phyloP scores from a whole-genome alignment of 2,797 vertebrate genomes.

The Meriones psammophilus region DNA sequence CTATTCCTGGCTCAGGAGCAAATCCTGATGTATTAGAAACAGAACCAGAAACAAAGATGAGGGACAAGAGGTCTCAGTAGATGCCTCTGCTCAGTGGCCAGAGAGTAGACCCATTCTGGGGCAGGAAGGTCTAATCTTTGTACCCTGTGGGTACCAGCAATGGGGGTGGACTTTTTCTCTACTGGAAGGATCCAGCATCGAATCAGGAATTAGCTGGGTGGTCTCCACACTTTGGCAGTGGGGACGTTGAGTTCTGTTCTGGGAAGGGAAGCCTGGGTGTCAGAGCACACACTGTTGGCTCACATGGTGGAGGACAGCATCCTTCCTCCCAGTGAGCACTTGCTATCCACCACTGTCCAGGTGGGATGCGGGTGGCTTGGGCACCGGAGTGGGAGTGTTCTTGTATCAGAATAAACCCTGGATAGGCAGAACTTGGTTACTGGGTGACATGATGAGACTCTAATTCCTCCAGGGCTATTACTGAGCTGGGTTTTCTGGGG shows the following conservation, averaged over 20 bases:
- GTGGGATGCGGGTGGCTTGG: rapidly evolving
- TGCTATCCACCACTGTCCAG: background rate
- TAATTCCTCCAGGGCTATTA: background rate
- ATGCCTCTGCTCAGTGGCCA: rapidly evolving
- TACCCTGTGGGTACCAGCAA: background rate
- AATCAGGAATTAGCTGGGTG: background rate
- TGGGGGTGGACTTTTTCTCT: background rate
- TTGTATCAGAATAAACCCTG: background rate
- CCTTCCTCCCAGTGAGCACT: background rate
- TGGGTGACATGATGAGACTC: too few species aligned
- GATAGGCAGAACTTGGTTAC: background rate
- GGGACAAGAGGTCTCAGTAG: background rate
- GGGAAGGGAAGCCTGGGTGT: background rate
- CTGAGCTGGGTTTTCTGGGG: background rate
- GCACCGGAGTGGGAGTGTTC: rapidly evolving
- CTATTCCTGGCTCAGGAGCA: background rate
- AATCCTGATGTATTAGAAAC: rapidly evolving
- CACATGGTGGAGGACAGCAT: rapidly evolving
- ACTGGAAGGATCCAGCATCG: background rate
- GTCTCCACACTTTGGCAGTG: background rate
- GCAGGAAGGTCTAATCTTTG: background rate
- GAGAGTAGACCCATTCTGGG: too few species aligned
- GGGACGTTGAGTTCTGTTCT: background rate
- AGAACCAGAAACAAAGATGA: background rate
- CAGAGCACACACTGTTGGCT: too few species aligned